Base-by-base conservation (phyloP, 2,888 invertebrate genomes). In the Campoplex capitator region DNA sequence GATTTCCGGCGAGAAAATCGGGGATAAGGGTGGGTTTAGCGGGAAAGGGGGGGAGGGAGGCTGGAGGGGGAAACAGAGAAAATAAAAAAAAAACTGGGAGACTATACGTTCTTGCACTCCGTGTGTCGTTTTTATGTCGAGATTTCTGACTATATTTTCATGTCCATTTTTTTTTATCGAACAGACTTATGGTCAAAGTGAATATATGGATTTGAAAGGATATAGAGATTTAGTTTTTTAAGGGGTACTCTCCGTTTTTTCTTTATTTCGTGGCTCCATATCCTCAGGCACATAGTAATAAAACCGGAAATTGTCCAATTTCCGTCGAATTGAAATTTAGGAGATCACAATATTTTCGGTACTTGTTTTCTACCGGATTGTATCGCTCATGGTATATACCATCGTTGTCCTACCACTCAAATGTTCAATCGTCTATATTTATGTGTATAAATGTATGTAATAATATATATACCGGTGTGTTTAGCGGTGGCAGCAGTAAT, bases 1-100 rank as follows among this genome's bases (percentile, higher is more conserved):
- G 35, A 77, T 77, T 77, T 67, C 51, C 48, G 38, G 54, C 67
- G 48, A 67, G 67, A 77, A 67, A 45, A 62, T 76, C 45, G 62
- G 45, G 3, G 23, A 54, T 54, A 48, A 38, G 42, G 62, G 9
- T 32, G 62, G 16, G 62, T 32, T 58, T 38, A 38, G 38, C 38
- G 4, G 3, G 38, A 38, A 38, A 28, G 23, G 23, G 62, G 16
- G 3, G 16, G 4, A 28, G 58, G 3, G 7, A 13, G 28, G 23
- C 23, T 6, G 1, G 58, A 8, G 23, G 11, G 23, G 0, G 23
- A 23, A 23, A 56, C 58, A 58, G 28, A 4, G 32, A 62, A 38
- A 35, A 67, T 67, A 35, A 68, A 78, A 35, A 68, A 78, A 38
- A 78, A 48, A 70, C 28, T 28, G 28, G 45, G 45, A 70, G 70